Evolutionary conservation across 2,113 vertebrate genomes (phyloP).

Genomic region (Corythornis vintsioides): DNA sequence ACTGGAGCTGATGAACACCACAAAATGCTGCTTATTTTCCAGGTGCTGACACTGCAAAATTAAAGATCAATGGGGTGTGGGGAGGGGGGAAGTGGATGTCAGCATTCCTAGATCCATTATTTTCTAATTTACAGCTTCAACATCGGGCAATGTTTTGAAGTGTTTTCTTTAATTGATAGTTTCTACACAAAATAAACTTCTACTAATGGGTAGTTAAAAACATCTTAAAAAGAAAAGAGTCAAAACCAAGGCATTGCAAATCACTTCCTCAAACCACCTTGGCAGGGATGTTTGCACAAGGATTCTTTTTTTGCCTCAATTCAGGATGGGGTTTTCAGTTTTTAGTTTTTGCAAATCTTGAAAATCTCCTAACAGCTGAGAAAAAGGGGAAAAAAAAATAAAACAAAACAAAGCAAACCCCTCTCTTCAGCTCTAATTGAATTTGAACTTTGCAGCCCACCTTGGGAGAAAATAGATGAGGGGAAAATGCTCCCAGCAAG

Average conservation of each 20-base stretch:
- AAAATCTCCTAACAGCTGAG: not conserved
- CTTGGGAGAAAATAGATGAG: not conserved
- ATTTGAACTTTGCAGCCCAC: not conserved
- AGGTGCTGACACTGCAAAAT: slow-evolving; percentile 6
- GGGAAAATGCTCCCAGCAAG: not conserved
- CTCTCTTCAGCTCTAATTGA: not conserved
- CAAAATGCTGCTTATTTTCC: not conserved
- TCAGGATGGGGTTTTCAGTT: not conserved
- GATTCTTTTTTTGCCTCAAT: not conserved
- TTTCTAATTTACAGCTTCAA: slow-evolving; percentile 24
- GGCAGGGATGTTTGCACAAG: not conserved
- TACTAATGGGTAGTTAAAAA: not conserved
- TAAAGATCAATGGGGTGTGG: not conserved
- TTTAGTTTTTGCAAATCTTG: not conserved
- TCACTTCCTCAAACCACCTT: not conserved
- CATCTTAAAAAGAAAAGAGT: not conserved
- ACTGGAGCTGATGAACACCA: not conserved
- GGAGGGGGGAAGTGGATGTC: not conserved
- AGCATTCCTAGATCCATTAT: slow-evolving; percentile 5
- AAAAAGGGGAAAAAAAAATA: rapidly evolving
- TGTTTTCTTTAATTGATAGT: not conserved
- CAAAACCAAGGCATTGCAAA: not conserved
- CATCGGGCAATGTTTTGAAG: not conserved
- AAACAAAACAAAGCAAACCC: not conserved
- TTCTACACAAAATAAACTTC: not conserved